Conservation (phyloP, 2,113 vertebrate species). For the Pelmatolapia mariae region DNA sequence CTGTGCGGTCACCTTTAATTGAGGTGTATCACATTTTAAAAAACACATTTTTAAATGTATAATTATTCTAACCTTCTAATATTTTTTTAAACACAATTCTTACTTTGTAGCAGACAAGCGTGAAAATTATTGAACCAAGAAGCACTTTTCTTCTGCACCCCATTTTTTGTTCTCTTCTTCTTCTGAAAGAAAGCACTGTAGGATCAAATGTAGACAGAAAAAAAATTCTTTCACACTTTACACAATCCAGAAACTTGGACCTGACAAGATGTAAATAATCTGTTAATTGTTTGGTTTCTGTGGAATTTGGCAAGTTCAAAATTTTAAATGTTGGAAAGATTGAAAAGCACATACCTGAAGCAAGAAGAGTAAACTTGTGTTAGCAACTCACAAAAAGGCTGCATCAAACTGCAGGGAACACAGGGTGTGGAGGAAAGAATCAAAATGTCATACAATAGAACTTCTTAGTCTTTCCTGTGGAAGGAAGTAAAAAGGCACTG, state of each 20-base stretch:
- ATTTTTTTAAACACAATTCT: neutral
- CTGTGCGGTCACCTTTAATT: neutral
- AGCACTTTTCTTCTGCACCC: neutral
- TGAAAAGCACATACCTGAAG: slow-evolving; percentile 1
- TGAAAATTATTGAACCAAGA: neutral
- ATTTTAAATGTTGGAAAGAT: neutral
- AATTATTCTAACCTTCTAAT: no score
- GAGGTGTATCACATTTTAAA: neutral
- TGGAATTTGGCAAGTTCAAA: neutral
- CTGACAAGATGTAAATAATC: neutral
- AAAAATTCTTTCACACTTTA: neutral
- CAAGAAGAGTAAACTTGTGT: neutral
- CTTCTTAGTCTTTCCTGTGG: slow-evolving; percentile 32
- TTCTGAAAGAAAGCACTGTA: neutral
- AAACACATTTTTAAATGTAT: neutral
- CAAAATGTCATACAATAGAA: neutral
- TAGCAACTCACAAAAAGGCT: neutral
- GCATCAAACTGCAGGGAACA: neutral
- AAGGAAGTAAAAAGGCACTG: slow-evolving; percentile 7
- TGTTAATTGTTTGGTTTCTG: neutral
- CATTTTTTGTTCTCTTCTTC: slow-evolving; percentile 25
- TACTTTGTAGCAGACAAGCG: slow-evolving; percentile 6
- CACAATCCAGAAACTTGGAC: neutral
- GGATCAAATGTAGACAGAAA: neutral
- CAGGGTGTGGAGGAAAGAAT: neutral